Evolutionary conservation across 1,140 invertebrate species (phyloP), one percentile per base, ranked within the genome.

Genomic region (Eulimnadia texana): DNA sequence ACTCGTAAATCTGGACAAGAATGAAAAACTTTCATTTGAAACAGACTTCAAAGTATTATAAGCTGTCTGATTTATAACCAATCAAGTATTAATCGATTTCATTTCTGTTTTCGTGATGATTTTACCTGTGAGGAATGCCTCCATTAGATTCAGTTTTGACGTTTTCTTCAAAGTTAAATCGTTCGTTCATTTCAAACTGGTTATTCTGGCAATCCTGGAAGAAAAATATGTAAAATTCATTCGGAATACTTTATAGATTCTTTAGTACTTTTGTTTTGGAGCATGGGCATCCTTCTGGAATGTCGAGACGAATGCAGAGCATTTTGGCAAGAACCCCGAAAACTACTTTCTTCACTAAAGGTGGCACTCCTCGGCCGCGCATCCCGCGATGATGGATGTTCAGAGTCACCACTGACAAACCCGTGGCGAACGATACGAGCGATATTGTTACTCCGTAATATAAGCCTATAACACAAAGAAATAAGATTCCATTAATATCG

Each of bases 361-460:
- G 59, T 0, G 80, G 80, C 23, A 82, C 73, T 60, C 75, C 71
- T 58, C 72, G 63, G 11, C 65, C 60, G 1, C 62, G 55, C 62
- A 63, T 63, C 23, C 62, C 62, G 22, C 62, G 3, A 67, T 82
- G 78, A 64, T 82, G 79, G 25, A 82, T 76, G 69, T 82, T 82
- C 22, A 82, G 65, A 19, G 71, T 73, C 16, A 73, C 71, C 13
- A 73, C 72, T 10, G 79, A 79, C 68, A 80, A 73, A 2, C 75
- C 80, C 9, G 80, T 82, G 3, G 80, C 79, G 59, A 81, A 74
- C 3, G 78, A 78, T 2, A 82, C 80, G 56, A 82, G 76, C n/a
- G 77, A 78, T 27, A 82, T 82, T 16, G 80, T 81, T 10, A 81
- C 78, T 0, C 80, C 80, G 64, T 82, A 82, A 66, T 82, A 82